Evolutionary conservation across 23 tunicate species (phyloP).

Genomic region (Diplosoma virens): DNA sequence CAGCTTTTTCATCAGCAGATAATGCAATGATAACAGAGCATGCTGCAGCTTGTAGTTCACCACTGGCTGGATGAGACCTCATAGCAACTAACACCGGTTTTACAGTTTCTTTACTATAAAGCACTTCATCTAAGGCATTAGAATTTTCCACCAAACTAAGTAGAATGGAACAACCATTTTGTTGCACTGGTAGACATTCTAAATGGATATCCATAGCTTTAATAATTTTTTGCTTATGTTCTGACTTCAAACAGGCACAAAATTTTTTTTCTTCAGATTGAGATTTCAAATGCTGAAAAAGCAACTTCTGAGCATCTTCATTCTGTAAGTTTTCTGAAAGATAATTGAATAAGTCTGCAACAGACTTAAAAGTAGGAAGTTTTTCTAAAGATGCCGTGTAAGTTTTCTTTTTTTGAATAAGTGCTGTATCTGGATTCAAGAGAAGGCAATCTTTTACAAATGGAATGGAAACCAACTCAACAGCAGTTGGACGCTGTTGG

Average conservation of each 20-base stretch:
- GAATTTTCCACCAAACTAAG: constrained; percentile 44
- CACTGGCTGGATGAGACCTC: constrained; percentile 67
- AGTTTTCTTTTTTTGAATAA: constrained; percentile 63
- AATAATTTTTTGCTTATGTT: constrained; percentile 38
- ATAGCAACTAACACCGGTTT: constrained; percentile 70
- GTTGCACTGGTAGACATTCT: constrained; percentile 46
- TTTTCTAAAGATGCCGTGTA: constrained; percentile 45
- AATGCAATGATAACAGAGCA: constrained; percentile 76
- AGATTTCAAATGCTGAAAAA: constrained; percentile 42
- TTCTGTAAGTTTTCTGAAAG: constrained; percentile 52
- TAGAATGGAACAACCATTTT: constrained; percentile 56
- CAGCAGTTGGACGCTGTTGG: constrained; percentile 95
- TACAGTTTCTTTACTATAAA: constrained; percentile 56
- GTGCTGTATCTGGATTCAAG: constrained; percentile 63
- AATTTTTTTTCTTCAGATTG: constrained; percentile 26
- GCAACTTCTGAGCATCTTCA: constrained; percentile 76
- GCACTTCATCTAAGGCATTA: constrained; percentile 12
- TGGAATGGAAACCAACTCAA: constrained; percentile 72
- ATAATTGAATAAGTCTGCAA: constrained; percentile 38
- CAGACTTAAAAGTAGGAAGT: constrained; percentile 40
- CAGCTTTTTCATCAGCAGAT: constrained; percentile 86
- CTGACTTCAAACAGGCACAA: constrained; percentile 11
- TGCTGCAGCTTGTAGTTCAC: constrained; percentile 68
- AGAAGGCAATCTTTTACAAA: constrained; percentile 81
- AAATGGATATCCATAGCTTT: constrained; percentile 57